A percentile compares a stretch with the other conserved stretches of the same genome.
phyloP scores from a whole-genome alignment of 2,888 invertebrate genomes.

The Drosophila infuscata region DNA sequence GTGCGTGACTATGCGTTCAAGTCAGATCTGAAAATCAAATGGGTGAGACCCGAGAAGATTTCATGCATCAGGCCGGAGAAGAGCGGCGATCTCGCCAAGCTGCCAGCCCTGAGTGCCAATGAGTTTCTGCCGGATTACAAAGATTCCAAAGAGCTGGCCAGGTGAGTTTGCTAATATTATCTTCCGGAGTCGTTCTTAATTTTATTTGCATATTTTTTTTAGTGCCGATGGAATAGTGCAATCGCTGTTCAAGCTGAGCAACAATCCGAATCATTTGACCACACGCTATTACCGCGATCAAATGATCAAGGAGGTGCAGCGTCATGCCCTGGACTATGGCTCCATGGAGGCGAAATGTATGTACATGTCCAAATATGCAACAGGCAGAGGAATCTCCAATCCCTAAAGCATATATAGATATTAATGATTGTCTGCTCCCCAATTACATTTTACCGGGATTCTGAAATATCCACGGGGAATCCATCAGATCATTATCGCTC shows the following conservation, averaged over 20 bases:
- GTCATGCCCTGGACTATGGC: conserved; percentile 89
- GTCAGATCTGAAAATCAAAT: conserved; percentile 91
- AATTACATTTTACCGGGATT: not conserved
- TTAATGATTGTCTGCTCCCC: not conserved
- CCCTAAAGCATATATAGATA: not conserved
- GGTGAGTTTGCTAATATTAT: conserved; percentile 84
- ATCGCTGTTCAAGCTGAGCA: conserved; percentile 89
- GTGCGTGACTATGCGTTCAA: conserved; percentile 87
- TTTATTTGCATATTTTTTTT: not conserved
- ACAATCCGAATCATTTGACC: conserved; percentile 87
- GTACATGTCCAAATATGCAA: conserved; percentile 50
- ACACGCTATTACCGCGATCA: conserved; percentile 86
- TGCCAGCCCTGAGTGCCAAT: conserved; percentile 86
- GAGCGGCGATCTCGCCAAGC: conserved; percentile 89
- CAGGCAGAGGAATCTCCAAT: not conserved
- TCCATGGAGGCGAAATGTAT: conserved; percentile 91
- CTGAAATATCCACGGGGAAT: not conserved
- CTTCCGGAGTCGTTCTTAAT: too few species aligned
- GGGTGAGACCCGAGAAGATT: conserved; percentile 90
- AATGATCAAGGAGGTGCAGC: conserved; percentile 87
- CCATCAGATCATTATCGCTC: not conserved
- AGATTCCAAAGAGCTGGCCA: conserved; percentile 89
- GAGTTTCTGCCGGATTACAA: conserved; percentile 86
- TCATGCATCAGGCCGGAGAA: conserved; percentile 88
- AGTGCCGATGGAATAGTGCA: conserved; percentile 91